Base-by-base conservation (phyloP, 2,888 invertebrate species). In the Lucinisca nassula region DNA sequence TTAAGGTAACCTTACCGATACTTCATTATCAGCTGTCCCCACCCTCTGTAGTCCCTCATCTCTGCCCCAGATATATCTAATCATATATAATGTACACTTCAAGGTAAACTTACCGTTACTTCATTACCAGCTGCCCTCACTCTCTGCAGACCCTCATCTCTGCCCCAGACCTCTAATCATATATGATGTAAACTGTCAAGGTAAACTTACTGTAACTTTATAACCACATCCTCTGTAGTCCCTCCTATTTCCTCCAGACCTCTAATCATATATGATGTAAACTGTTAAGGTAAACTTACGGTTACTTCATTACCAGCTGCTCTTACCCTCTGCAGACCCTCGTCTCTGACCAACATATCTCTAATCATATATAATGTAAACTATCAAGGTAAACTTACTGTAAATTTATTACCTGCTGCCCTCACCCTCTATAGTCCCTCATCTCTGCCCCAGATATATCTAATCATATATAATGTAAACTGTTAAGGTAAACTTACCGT, bases 101-200 rank as follows among this genome's bases (percentile, higher is more conserved):
- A n/a, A n/a, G n/a, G n/a, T n/a, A n/a, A n/a, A 77, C 79, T 81
- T 45, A 85, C 85, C 40, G 45, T 79, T 27, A 88, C 81, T 40
- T 67, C 70, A 49, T 79, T 86, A 10, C 86, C 84, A 32, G 79
- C 83, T 55, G 76, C 73, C 6, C 76, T 32, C 30, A 87, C 70
- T 77, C 70, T 83, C 35, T 76, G 72, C n/a, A 79, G 21, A 21
- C 87, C 87, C 38, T 81, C 72, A 67, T 38, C 70, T 80, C 55
- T 35, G 17, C 30, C 1, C 94, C 93, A 94, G 55, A 92, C 92
- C 82, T 94, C 93, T 76, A 94, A 37, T 27, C 92, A 85, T 55
- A 95, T 74, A 67, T 88, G 91, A 72, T 93, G 88, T 45, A 95
- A 83, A 30, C 84, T 49, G 4, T 81, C 85, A 82, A 95, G n/a